phyloP scores from a whole-genome alignment of 2,113 vertebrate species.

The Sorex araneus region DNA sequence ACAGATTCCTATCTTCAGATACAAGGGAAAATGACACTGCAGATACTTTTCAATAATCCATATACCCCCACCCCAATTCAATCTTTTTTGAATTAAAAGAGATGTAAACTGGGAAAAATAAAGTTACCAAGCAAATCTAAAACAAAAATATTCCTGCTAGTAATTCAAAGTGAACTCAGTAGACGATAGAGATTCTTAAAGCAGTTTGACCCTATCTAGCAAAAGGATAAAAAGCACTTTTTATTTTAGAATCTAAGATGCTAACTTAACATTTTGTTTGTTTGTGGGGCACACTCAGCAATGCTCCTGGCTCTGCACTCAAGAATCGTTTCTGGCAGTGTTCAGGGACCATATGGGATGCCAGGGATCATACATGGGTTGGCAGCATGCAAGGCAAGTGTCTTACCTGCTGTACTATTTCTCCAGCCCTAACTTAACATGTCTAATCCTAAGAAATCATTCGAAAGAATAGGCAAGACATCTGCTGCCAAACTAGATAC shows the following conservation, averaged over 20 bases:
- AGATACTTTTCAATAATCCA: conserved; percentile 27
- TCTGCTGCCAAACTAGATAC: not conserved
- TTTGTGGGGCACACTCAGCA: no score
- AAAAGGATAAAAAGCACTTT: not conserved
- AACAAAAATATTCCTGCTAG: not conserved
- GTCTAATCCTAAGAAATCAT: conserved; percentile 50
- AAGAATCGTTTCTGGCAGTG: no score
- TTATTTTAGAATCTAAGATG: not conserved
- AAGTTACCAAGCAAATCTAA: not conserved
- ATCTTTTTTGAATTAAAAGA: not conserved
- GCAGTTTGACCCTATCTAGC: not conserved
- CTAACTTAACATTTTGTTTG: not conserved
- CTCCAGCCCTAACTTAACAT: not conserved
- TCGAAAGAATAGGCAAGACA: not conserved
- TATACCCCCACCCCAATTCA: not conserved
- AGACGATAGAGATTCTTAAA: not conserved
- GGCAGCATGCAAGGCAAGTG: no score
- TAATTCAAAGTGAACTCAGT: not conserved
- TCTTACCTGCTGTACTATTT: no score
- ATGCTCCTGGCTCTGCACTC: no score
- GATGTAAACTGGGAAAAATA: not conserved
- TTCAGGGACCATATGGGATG: no score
- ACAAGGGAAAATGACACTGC: not conserved
- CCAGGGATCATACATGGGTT: no score
- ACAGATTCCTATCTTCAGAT: conserved; percentile 40